Base-by-base conservation (phyloP, 1,140 invertebrate genomes). In the Apis cerana region DNA sequence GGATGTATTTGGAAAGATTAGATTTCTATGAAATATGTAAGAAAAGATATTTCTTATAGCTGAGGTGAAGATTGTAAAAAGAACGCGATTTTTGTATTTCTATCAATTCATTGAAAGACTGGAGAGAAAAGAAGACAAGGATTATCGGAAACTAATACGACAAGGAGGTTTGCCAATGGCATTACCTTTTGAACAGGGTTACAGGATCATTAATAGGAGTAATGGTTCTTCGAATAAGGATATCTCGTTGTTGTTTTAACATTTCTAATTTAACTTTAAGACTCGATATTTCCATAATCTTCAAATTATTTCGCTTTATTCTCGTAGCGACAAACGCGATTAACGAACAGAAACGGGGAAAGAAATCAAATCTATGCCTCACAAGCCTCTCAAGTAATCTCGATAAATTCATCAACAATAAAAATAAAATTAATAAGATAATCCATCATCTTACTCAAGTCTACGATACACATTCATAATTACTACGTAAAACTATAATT, bases 151-250 rank as follows among this genome's bases (percentile, higher is more conserved):
- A 61, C 64, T 33, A 82, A 82, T 82, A 50, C 19, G 72, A 90
- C 83, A 90, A 92, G 85, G 92, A 92, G 91, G 89, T 92, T 88
- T 91, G 82, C 54, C 81, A 58, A 64, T 79, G 81, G 21, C 75
- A 71, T 83, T 91, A 89, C 86, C 85, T 90, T 88, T 85, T 89
- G 89, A 91, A 89, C 87, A 92, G 91, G 91, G 83, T 84, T 71
- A 59, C 87, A 92, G 89, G 84, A 92, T 68, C 68, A 87, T 84
- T 69, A 65, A 85, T 75, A 76, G 65, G 67, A 85, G 43, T 70
- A 75, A 83, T 84, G 48, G 54, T n/a, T 19, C 43, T 59, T 59
- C 12, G 33, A n/a, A 54, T 21, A 27, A 75, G 15, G n/a, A 48
- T 50, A n/a, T 23, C 19, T 21, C 15, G 9, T 50, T n/a, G 17